These are phyloP conservation scores for Calephelis perditalis DNA, from an alignment of 2,888 invertebrate genomes.

Conservation along the genomic window DNA sequence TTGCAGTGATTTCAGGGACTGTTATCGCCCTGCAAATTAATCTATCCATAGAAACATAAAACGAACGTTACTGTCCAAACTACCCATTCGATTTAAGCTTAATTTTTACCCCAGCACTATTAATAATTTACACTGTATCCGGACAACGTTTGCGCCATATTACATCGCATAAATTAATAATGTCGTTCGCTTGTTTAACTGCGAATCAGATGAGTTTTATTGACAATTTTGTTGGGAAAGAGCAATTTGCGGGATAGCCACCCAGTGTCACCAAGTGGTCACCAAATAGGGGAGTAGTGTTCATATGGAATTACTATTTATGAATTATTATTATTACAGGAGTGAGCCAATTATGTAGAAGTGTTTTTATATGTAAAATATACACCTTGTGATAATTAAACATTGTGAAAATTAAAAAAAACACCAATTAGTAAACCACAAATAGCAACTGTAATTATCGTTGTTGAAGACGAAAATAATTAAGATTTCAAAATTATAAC, in stretches of 20 bases:
- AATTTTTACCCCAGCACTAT: constrained; percentile 77
- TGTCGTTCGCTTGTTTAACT: constrained; percentile 77
- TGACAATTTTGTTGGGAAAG: constrained; percentile 77
- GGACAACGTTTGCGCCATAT: constrained; percentile 74
- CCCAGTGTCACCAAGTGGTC: constrained; percentile 69
- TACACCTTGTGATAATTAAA: no score
- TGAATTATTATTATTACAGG: constrained; percentile 25
- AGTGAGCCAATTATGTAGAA: constrained; percentile 7
- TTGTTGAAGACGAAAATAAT: no score
- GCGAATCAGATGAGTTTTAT: constrained; percentile 79
- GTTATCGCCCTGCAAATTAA: constrained; percentile 64
- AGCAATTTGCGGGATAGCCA: constrained; percentile 76
- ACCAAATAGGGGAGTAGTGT: constrained; percentile 58
- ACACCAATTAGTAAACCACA: no score
- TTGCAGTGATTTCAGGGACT: constrained; percentile 35
- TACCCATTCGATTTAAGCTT: constrained; percentile 77
- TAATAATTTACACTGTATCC: constrained; percentile 76
- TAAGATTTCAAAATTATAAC: no score
- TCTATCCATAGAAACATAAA: constrained; percentile 68
- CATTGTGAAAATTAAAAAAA: no score
- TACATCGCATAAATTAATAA: constrained; percentile 78
- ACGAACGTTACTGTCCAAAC: constrained; percentile 68
- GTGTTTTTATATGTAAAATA: background rate
- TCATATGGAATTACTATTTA: constrained; percentile 26
- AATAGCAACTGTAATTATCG: no score